These are phyloP conservation scores for Syrmaticus mikado DNA, from an alignment of 2,113 vertebrate species.

Conservation along the genomic window DNA sequence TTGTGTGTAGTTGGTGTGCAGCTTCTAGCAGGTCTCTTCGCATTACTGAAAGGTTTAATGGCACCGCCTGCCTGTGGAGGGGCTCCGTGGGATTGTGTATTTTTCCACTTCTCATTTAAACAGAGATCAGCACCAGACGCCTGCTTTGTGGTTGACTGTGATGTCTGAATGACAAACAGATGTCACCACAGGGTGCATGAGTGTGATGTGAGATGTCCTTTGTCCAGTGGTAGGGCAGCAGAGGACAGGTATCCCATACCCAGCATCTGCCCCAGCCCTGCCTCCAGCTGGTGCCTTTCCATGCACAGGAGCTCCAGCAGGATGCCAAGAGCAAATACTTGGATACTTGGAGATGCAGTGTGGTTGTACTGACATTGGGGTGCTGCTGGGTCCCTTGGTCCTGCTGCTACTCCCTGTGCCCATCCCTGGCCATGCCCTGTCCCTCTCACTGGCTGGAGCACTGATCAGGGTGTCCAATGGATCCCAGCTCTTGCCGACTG, in stretches of 20 bases:
- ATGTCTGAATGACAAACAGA: not conserved
- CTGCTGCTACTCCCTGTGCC: not conserved
- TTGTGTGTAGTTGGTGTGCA: not conserved
- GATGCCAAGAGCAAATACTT: not conserved
- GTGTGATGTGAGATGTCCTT: not conserved
- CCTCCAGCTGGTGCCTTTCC: not conserved
- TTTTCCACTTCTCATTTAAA: not conserved
- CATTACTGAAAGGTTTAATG: not conserved
- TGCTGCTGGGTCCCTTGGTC: not conserved
- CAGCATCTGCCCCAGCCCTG: not conserved
- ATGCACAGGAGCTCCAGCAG: not conserved
- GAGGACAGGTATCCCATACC: not conserved
- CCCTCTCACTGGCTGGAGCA: not conserved
- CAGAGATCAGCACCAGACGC: not conserved
- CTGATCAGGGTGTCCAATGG: not conserved
- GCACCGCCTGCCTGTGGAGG: not conserved
- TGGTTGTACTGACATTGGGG: not conserved
- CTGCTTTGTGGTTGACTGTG: not conserved
- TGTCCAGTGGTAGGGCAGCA: not conserved
- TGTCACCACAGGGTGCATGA: not conserved
- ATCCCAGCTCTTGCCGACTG: not conserved
- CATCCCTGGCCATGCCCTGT: fast-evolving
- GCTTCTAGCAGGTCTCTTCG: not conserved
- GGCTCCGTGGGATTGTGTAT: not conserved
- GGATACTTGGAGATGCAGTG: not conserved